phyloP scores from a whole-genome alignment of 2,113 vertebrate species.

The Crotalus helleri region DNA sequence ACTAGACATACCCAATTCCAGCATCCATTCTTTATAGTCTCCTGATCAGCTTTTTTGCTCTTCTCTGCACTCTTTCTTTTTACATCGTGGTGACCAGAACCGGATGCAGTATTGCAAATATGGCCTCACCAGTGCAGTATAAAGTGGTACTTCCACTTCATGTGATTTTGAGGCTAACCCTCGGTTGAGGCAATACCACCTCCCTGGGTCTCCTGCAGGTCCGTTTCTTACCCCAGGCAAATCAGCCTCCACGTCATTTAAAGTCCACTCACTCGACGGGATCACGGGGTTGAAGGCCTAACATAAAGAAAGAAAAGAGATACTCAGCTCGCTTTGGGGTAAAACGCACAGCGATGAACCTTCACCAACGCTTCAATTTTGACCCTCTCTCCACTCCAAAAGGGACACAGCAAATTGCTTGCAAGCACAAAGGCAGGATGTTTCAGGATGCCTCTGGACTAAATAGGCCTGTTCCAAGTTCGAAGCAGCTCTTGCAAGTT shows the following conservation, averaged over 20 bases:
- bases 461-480: neutral
- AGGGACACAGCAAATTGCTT: neutral
- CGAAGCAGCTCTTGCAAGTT: neutral
- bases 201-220: neutral
- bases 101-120: neutral
- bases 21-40: too few species aligned
- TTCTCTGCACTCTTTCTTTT: neutral
- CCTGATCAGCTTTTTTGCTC: neutral
- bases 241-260: slow-evolving; percentile 81
- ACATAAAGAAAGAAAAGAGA: neutral
- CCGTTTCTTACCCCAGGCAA: slow-evolving; percentile 79
- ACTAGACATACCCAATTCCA: too few species aligned
- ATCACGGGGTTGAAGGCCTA: slow-evolving; percentile 83
- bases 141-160: neutral
- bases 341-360: neutral
- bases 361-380: neutral
- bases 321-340: accelerated
- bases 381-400: neutral
- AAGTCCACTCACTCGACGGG: slow-evolving; percentile 83
- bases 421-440: neutral
- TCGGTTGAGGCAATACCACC: too few species aligned
- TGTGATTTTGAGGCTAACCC: neutral
- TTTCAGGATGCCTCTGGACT: neutral
- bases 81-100: neutral
- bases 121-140: too few species aligned